Evolutionary conservation across 2,797 vertebrate species (phyloP), one percentile per base, ranked within the genome.

Genomic region (Chiroxiphia lanceolata): DNA sequence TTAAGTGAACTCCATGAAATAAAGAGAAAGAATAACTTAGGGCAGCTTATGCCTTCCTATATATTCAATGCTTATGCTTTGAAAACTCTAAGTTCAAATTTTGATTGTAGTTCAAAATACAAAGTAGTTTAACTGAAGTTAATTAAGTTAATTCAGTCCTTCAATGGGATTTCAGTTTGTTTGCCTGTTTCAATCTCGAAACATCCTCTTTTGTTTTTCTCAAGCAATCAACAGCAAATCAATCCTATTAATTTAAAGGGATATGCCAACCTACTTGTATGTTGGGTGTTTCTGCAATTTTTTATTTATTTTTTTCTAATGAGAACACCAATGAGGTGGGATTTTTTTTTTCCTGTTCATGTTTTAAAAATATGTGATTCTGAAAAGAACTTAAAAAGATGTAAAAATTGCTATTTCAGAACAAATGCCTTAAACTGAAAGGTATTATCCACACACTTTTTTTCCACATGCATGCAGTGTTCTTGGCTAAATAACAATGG

Each of bases 151-250:
- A n/a, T 69, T 80, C n/a, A 71, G 4, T 86, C 65, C 34, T 61
- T 85, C 75, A 57, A 36, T 25, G 15, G 27, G 27, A 89, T 83
- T 94, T 90, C 59, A 80, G 22, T 76, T 71, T 77, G 63, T 45
- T 85, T 89, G 71, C 47, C 51, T 65, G 18, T 82, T 85, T 82
- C 84, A 88, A 26, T 63, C 27, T 87, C 82, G 83, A 85, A 95
- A 83, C 47, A 93, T 80, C 60, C 50, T 48, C 51, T 53, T 81
- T 34, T 54, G 15, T 53, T 84, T 94, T 93, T 93, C 83, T 42
- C 76, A 94, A 80, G 31, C 47, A 76, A 65, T n/a, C 45, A 93
- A 27, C 22, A 51, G 29, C 45, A 88, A 64, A 95, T 44, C 56
- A 92, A 90, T 75, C 80, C 64, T 44, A 61, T 64, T 86, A 89